A percentile compares a stretch with the other conserved stretches of the same genome.
These are phyloP conservation scores for Drosophila tristis DNA, from an alignment of 1,140 invertebrate species.

Conservation along the genomic window DNA sequence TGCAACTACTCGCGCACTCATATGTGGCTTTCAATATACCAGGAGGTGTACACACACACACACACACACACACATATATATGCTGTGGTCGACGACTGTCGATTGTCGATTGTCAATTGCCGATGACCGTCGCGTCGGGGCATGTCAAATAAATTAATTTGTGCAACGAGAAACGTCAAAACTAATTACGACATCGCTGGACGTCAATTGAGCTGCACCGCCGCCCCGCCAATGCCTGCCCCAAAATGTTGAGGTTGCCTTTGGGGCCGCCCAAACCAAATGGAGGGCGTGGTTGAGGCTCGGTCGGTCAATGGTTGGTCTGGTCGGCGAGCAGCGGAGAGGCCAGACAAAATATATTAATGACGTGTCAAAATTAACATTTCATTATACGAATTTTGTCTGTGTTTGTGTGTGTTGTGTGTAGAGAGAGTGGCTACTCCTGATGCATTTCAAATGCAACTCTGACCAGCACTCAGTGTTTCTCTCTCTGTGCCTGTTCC, in stretches of 20 bases:
- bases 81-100: constrained; percentile 42
- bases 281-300: constrained; percentile 6
- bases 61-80: background rate
- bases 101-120: constrained; percentile 68
- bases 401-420: background rate
- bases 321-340: background rate
- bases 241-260: constrained; percentile 39
- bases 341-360: constrained; percentile 82
- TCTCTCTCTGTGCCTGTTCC: background rate
- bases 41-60: background rate
- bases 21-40: constrained; percentile 27
- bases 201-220: constrained; percentile 58
- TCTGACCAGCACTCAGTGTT: background rate
- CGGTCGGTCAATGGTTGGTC: constrained; percentile 5
- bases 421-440: background rate
- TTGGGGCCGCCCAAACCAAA: background rate
- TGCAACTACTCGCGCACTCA: background rate
- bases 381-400: constrained; percentile 78
- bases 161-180: constrained; percentile 83
- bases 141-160: constrained; percentile 84
- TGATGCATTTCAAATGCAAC: constrained; percentile 48
- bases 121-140: constrained; percentile 62
- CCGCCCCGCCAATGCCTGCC: background rate
- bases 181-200: constrained; percentile 78
- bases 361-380: constrained; percentile 84